Evolutionary conservation across 23 tunicate species (phyloP).

Genomic region (Oikopleura dioica): DNA sequence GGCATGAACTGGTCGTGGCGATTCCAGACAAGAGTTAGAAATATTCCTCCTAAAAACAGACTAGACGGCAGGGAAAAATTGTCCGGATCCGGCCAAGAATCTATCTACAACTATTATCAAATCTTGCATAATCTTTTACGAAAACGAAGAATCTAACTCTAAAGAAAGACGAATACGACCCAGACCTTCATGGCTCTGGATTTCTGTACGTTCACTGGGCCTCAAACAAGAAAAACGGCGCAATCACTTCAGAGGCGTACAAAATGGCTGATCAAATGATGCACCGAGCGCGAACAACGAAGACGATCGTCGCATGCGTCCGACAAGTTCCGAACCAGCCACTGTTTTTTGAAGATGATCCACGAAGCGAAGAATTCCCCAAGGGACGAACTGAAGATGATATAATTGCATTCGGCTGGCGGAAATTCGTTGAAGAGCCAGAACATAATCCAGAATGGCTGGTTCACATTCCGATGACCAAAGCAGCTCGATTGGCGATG

Average conservation of each 20-base stretch:
- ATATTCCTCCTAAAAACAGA: not conserved
- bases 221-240: too few relatives aligned
- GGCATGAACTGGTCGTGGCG: slow-evolving; percentile 51
- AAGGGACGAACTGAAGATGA: slow-evolving; percentile 25
- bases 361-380: not conserved
- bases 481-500: slow-evolving; percentile 20
- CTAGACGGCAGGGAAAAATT: too few relatives aligned
- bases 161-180: slow-evolving; percentile 48
- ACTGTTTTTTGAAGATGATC: not conserved
- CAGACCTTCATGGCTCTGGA: slow-evolving; percentile 27
- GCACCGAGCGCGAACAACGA: too few relatives aligned
- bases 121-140: too few relatives aligned
- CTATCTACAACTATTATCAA: too few relatives aligned
- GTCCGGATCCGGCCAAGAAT: too few relatives aligned
- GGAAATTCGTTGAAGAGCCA: slow-evolving; percentile 23
- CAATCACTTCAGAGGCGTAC: too few relatives aligned
- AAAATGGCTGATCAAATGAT: too few relatives aligned
- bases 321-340: slow-evolving; percentile 15
- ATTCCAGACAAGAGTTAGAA: slow-evolving; percentile 21
- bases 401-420: slow-evolving; percentile 23
- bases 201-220: too few relatives aligned
- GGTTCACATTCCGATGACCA: slow-evolving; percentile 23
- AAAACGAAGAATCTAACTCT: too few relatives aligned
- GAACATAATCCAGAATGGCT: slow-evolving; percentile 24
- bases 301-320: slow-evolving; percentile 15